Base-by-base conservation (phyloP, 2,797 vertebrate genomes). In the Staurois parvus region DNA sequence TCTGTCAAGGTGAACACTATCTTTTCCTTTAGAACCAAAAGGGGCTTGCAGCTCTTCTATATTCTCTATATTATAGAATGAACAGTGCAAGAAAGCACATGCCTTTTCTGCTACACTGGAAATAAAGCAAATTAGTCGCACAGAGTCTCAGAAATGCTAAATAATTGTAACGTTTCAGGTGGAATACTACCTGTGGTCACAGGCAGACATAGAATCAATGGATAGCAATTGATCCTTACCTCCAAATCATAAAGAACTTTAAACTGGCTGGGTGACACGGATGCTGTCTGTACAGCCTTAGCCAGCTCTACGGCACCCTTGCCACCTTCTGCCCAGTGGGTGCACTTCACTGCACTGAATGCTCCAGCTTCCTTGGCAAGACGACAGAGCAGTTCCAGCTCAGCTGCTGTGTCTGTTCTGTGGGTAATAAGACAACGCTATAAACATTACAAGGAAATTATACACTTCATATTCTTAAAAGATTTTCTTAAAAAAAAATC, bases 281-380 rank as follows among this genome's bases (percentile, higher is more conserved):
- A 95, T 34, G 98, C 98, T 85, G 91, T 96, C 92, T 96, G 96
- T 45, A 99, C 97, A 0, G 98, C 97, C 74, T 80, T 90, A 2
- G 96, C 98, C 21, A 99, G 93, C 0, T 94, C 95, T 30, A 96
- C 62, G 0, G 98, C 96, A 0, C 98, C 98, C 29, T 92, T 94
- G 1, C 98, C 98, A 0, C 98, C 98, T 64, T 99, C 95, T 6
- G 98, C 97, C 98, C 98, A 99, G 93, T 99, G 98, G 83, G 93
- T 94, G 89, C 96, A 97, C 34, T 90, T 95, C 88, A 99, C 96
- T 0, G 98, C 97, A 19, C 98, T 97, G 0, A 98, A 98, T 0
- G 98, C 98, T 73, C 98, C 97, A 0, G 96, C 95, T 30, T 94
- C 93, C 92, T 95, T 98, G 62, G 98, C 95, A 75, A 96, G 76